A percentile compares a stretch with the other conserved stretches of the same genome.
Evolutionary conservation across 2,888 invertebrate species (phyloP).

Genomic region (Beris chalybata): DNA sequence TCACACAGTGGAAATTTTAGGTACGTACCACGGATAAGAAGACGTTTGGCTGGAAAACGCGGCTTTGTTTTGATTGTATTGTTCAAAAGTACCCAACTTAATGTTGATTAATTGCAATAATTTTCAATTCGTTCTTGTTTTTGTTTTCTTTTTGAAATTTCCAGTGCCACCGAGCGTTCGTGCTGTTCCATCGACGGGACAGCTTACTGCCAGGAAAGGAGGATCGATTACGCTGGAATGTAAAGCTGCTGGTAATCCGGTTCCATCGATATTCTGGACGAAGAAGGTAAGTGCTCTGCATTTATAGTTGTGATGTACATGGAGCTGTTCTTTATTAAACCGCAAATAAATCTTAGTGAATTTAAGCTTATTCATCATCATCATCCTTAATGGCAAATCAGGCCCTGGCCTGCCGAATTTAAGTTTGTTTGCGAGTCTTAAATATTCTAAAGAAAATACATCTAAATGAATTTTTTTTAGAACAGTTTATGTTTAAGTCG

Average conservation of each 20-base stretch:
- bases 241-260: slow-evolving; percentile 71
- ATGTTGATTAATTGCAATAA: not conserved
- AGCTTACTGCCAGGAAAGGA: slow-evolving; percentile 68
- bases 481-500: no score
- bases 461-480: no score
- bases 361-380: no score
- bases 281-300: slow-evolving; percentile 50
- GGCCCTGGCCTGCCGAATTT: no score
- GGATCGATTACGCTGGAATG: slow-evolving; percentile 71
- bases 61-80: no score
- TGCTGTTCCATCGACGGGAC: slow-evolving; percentile 66
- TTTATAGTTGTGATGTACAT: no score
- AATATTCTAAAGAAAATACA: no score
- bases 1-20: slow-evolving; percentile 71
- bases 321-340: no score
- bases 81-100: not conserved
- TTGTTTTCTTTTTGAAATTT: not conserved
- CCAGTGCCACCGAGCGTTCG: slow-evolving; percentile 68
- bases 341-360: no score
- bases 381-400: no score
- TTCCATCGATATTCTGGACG: slow-evolving; percentile 70
- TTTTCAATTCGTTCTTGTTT: not conserved
- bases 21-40: slow-evolving; percentile 46
- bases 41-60: not conserved
- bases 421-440: no score